Percentiles rank a stretch among this genome's conserved stretches.
Conservation (phyloP, 2,113 vertebrate species). For the Geococcyx californianus region DNA sequence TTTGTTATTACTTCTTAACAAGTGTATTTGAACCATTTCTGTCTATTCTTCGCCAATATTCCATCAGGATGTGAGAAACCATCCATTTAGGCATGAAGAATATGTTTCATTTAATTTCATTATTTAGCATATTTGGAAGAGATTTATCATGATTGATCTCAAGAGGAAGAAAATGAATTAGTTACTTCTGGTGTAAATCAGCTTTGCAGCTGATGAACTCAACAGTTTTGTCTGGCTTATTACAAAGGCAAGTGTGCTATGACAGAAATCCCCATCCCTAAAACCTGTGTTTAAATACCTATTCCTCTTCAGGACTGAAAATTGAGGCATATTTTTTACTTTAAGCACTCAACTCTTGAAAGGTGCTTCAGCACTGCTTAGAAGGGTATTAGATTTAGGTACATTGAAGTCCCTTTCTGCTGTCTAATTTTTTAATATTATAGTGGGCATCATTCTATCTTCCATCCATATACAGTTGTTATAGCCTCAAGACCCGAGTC, state of each 20-base stretch:
- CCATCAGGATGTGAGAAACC: conserved; percentile 23
- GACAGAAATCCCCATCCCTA: neutral
- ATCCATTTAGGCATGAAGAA: neutral
- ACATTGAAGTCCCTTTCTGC: neutral
- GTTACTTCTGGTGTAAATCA: conserved; percentile 29
- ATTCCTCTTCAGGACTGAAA: neutral
- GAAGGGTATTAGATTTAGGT: neutral
- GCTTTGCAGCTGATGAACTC: neutral
- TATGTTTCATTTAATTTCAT: conserved; percentile 6
- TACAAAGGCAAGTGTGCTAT: neutral
- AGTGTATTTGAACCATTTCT: neutral
- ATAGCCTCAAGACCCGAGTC: neutral
- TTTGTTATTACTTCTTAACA: conserved; percentile 1
- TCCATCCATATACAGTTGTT: neutral
- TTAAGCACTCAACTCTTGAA: neutral
- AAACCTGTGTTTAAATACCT: neutral
- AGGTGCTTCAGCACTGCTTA: neutral
- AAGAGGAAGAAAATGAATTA: conserved; percentile 31
- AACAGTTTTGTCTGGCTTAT: neutral
- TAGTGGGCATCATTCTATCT: neutral
- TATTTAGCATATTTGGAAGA: conserved; percentile 20
- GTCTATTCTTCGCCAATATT: conserved; percentile 2
- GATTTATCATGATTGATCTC: conserved; percentile 29
- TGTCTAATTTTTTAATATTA: neutral
- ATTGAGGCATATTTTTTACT: neutral